Evolutionary conservation across 2,888 invertebrate species (phyloP).

Genomic region (Lymantria monacha): DNA sequence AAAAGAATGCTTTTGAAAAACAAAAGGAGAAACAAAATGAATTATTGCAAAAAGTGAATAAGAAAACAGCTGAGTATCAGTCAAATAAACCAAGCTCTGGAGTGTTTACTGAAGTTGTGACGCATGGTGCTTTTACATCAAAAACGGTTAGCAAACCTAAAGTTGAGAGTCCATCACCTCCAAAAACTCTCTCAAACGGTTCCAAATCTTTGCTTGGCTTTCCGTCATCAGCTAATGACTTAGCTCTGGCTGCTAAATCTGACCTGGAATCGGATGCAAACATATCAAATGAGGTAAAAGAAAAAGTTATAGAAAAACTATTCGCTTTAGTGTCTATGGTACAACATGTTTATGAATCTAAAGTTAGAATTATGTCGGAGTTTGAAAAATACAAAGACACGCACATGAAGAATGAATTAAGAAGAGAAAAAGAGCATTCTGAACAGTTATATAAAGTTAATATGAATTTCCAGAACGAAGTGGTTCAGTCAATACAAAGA

Average conservation of each 20-base stretch:
- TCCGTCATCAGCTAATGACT: constrained; percentile 74
- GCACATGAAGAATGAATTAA: constrained; percentile 63
- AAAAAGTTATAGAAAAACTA: constrained; percentile 70
- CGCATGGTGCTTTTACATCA: constrained; percentile 70
- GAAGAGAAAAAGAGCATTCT: constrained; percentile 72
- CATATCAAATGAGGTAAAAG: constrained; percentile 67
- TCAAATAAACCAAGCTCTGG: constrained; percentile 68
- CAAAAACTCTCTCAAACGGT: constrained; percentile 45
- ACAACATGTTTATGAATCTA: constrained; percentile 73
- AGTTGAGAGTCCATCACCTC: constrained; percentile 42
- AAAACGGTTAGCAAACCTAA: constrained; percentile 48
- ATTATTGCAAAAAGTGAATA: constrained; percentile 63
- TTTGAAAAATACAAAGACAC: constrained; percentile 73
- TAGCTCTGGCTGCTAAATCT: constrained; percentile 71
- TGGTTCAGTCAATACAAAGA: constrained; percentile 69
- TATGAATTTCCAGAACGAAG: constrained; percentile 75
- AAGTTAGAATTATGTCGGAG: constrained; percentile 71
- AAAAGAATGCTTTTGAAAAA: constrained; percentile 59
- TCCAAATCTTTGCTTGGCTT: constrained; percentile 67
- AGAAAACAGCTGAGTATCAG: constrained; percentile 70
- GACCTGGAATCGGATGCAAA: constrained; percentile 74
- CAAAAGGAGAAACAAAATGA: constrained; percentile 71
- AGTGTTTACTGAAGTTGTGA: constrained; percentile 72
- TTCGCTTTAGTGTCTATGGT: constrained; percentile 73
- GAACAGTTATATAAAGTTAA: constrained; percentile 73